These are phyloP conservation scores for Burhinus bistriatus DNA, from an alignment of 2,113 vertebrate genomes.

Conservation along the genomic window DNA sequence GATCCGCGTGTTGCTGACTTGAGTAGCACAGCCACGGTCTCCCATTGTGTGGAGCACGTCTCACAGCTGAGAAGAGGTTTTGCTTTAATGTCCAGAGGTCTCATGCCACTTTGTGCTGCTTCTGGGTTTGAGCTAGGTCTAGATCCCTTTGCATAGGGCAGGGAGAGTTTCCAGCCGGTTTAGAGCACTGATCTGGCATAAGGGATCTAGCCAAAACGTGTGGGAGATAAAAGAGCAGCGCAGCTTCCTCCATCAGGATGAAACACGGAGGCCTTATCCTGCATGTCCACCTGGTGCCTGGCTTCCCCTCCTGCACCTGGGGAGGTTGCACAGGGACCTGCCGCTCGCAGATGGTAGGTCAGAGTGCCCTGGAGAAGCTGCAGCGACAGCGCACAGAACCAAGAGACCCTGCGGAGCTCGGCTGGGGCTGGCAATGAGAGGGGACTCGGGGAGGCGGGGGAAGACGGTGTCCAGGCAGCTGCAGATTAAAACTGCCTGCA, in stretches of 20 bases:
- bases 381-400: accelerated
- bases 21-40: accelerated
- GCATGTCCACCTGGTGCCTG: background rate
- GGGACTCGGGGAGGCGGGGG: accelerated
- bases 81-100: background rate
- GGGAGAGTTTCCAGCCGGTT: background rate
- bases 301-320: background rate
- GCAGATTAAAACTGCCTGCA: background rate
- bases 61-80: background rate
- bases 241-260: background rate
- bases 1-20: accelerated
- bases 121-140: background rate
- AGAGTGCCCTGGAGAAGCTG: accelerated
- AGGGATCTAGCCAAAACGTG: background rate
- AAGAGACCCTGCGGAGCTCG: accelerated
- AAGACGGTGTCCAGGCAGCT: background rate
- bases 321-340: accelerated
- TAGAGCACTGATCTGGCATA: background rate
- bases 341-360: accelerated
- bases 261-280: background rate
- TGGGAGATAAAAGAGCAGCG: accelerated
- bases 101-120: accelerated
- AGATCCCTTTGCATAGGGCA: background rate
- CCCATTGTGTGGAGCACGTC: background rate
- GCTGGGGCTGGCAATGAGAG: background rate